Conservation (phyloP, 1,140 invertebrate species). For the Leptinotarsa texana region DNA sequence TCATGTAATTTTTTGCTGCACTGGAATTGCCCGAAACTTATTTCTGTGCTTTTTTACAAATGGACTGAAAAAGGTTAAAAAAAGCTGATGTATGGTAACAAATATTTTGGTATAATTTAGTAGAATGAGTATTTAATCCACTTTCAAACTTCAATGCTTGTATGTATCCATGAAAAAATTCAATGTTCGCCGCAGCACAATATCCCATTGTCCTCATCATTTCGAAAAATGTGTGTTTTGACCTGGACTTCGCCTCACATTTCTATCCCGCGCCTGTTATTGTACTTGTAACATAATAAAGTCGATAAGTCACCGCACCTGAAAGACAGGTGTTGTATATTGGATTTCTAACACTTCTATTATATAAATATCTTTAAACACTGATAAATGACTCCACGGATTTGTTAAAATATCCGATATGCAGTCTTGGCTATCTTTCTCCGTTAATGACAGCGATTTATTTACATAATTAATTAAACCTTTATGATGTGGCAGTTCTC, state of each 20-base stretch:
- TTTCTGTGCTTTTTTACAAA: no score
- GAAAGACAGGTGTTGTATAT: constrained; percentile 37
- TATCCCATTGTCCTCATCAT: background rate
- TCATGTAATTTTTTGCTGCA: no score
- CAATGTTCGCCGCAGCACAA: background rate
- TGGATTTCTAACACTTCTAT: constrained; percentile 31
- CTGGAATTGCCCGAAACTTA: no score
- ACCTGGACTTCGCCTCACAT: background rate
- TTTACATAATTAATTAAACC: constrained; percentile 35
- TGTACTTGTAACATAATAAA: constrained; percentile 1
- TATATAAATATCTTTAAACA: constrained; percentile 27
- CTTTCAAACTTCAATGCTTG: no score
- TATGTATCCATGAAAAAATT: no score
- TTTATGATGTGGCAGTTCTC: constrained; percentile 13
- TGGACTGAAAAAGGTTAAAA: no score
- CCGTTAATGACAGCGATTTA: constrained; percentile 32
- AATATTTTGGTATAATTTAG: no score
- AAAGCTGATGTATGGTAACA: no score
- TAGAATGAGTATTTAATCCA: no score
- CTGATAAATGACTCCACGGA: constrained; percentile 27
- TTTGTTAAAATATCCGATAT: constrained; percentile 28
- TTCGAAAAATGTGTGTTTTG: background rate
- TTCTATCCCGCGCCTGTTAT: constrained; percentile 7
- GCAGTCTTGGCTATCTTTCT: constrained; percentile 21
- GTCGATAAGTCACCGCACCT: constrained; percentile 17